A percentile compares a stretch with the other conserved stretches of the same genome.
Evolutionary conservation across 2,797 vertebrate species (phyloP).

Genomic region (Sebastes elongatus): DNA sequence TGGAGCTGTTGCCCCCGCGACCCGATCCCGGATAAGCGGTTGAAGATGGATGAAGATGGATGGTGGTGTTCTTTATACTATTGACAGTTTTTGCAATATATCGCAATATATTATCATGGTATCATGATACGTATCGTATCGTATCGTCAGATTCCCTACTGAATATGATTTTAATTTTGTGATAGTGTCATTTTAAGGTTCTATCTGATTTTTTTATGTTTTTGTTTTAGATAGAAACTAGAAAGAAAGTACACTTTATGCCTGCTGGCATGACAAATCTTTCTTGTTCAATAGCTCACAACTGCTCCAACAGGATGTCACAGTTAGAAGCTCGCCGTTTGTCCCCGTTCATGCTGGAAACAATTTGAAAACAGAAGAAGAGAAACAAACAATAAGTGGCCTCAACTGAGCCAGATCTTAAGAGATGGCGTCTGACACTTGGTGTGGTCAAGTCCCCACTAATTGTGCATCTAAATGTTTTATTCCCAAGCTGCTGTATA

Average conservation of each 20-base stretch:
- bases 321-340: not conserved
- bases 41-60: too few relatives aligned
- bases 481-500: constrained; percentile 6
- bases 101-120: too few relatives aligned
- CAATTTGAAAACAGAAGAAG: not conserved
- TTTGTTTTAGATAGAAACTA: not conserved
- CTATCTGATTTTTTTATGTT: not conserved
- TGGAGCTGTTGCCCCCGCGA: too few relatives aligned
- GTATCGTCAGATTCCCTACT: not conserved
- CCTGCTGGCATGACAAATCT: not conserved
- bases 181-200: not conserved
- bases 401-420: not conserved
- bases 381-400: not conserved
- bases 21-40: too few relatives aligned
- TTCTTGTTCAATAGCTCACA: not conserved
- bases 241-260: not conserved
- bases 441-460: not conserved
- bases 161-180: not conserved
- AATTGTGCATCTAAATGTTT: constrained; percentile 14
- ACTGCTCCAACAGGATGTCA: not conserved
- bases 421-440: not conserved
- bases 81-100: too few relatives aligned
- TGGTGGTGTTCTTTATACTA: too few relatives aligned
- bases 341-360: not conserved
- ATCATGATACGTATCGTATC: too few relatives aligned